Evolutionary conservation across 2,888 invertebrate species (phyloP).

Genomic region (Dasysyrphus albostriatus): DNA sequence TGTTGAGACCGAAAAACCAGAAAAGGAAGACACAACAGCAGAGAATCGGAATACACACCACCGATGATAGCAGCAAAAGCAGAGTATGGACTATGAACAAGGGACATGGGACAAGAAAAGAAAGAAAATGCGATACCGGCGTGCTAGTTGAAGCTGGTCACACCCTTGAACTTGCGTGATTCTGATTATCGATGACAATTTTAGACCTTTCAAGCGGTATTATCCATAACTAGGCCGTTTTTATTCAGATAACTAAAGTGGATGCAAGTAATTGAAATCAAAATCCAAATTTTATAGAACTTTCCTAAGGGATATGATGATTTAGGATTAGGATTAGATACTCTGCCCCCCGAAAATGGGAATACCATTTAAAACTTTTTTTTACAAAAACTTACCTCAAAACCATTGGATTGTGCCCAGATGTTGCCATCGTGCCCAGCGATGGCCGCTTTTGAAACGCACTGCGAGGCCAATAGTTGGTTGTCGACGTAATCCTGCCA

Average conservation of each 20-base stretch:
- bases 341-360: not conserved
- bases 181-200: constrained; percentile 60
- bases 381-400: constrained; percentile 91
- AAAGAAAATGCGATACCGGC: constrained; percentile 69
- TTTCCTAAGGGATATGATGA: not conserved
- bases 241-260: not conserved
- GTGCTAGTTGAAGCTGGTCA: constrained; percentile 79
- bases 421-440: constrained; percentile 97
- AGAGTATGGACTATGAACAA: not conserved
- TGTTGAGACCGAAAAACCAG: constrained; percentile 34
- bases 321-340: not conserved
- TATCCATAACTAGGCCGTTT: too few species aligned
- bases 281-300: not conserved
- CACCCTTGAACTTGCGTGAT: constrained; percentile 83
- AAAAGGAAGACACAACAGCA: constrained; percentile 43
- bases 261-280: not conserved
- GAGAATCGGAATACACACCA: constrained; percentile 52
- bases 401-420: constrained; percentile 97
- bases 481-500: constrained; percentile 99
- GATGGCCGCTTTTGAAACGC: constrained; percentile 97
- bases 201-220: constrained; percentile 39
- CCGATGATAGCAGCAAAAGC: constrained; percentile 13
- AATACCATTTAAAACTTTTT: not conserved
- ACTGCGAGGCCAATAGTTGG: constrained; percentile 97
- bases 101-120: constrained; percentile 36